Conservation (phyloP, 1,140 invertebrate species). For the Saccostrea echinata region DNA sequence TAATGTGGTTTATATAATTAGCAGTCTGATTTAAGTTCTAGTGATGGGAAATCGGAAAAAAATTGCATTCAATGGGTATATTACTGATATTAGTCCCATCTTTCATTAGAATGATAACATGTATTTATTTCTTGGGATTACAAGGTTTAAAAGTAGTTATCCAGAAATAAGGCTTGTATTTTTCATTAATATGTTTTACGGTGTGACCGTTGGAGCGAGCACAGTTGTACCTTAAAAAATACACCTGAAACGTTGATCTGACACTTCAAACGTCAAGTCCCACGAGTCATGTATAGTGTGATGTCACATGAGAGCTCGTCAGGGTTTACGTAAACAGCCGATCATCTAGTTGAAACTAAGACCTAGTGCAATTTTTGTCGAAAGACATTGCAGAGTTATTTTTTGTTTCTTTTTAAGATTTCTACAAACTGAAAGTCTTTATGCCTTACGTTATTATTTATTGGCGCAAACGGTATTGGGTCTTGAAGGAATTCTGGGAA, state of each 20-base stretch:
- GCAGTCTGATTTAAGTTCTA: slow-evolving; percentile 2
- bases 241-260: neutral
- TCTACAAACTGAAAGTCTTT: slow-evolving; percentile 1
- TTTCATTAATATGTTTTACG: slow-evolving; percentile 16
- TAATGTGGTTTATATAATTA: slow-evolving; percentile 2
- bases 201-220: slow-evolving; percentile 1
- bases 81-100: slow-evolving; percentile 7
- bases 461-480: neutral
- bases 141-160: neutral
- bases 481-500: neutral
- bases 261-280: neutral
- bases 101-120: slow-evolving; percentile 8
- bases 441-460: slow-evolving; percentile 21
- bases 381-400: slow-evolving; percentile 4
- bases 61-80: slow-evolving; percentile 1
- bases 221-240: slow-evolving; percentile 7
- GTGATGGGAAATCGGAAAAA: neutral
- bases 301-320: neutral
- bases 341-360: slow-evolving; percentile 1
- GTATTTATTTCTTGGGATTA: slow-evolving; percentile 6
- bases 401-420: slow-evolving; percentile 6
- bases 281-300: neutral
- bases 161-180: slow-evolving; percentile 2
- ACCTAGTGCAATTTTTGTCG: neutral
- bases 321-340: neutral